Percentiles rank a stretch among this genome's conserved stretches.
Evolutionary conservation across 2,888 invertebrate genomes (phyloP).

Genomic region (Harpalus rufipes): DNA sequence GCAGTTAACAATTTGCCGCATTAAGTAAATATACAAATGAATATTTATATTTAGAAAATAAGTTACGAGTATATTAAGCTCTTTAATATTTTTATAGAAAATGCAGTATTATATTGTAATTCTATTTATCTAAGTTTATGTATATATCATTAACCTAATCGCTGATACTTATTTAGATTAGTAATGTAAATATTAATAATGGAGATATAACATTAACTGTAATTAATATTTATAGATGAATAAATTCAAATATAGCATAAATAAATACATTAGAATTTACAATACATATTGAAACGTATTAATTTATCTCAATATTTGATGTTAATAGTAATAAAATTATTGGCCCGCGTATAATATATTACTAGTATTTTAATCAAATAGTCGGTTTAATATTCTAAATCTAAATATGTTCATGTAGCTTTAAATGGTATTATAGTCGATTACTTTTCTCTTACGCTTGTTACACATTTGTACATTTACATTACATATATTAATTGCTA

Average conservation of each 20-base stretch:
- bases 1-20: constrained; percentile 4
- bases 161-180: background rate
- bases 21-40: background rate
- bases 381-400: background rate
- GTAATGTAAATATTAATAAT: background rate
- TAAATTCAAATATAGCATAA: constrained; percentile 38
- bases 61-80: too few relatives aligned
- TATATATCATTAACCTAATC: background rate
- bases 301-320: constrained; percentile 38
- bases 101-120: background rate
- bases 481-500: background rate
- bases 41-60: background rate
- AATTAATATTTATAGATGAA: constrained; percentile 50
- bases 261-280: constrained; percentile 51
- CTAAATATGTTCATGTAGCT: background rate
- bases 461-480: background rate
- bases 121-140: background rate
- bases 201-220: background rate
- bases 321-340: constrained; percentile 46
- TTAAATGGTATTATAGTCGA: background rate
- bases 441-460: background rate
- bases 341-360: background rate
- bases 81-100: too few relatives aligned
- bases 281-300: constrained; percentile 22
- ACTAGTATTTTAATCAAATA: constrained; percentile 24